Base-by-base conservation (phyloP, 2,888 invertebrate genomes). In the Troides helena region DNA sequence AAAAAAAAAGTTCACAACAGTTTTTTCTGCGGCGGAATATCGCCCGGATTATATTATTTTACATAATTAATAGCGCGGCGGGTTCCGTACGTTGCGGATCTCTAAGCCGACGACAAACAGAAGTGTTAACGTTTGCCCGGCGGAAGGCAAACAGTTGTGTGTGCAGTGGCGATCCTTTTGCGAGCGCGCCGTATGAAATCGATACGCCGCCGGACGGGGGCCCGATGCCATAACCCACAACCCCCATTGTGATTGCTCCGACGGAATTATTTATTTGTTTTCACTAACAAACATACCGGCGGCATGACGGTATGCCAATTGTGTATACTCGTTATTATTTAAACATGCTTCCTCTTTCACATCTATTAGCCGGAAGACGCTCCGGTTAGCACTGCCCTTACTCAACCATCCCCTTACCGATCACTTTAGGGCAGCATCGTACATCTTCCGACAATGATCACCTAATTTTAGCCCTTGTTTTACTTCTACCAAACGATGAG, bases 81-180 rank as follows among this genome's bases (percentile, higher is more conserved):
- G 46, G 43, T 57, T 46, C 43, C 53, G 58, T 36, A 10, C 36
- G 64, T 64, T 69, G 62, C 74, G 72, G 21, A 10, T 36, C 68
- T 66, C 65, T 72, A 74, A 74, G 76, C 74, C 67, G 70, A 66
- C 66, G 62, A 71, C 68, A 69, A 75, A 80, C 83, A 82, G 80
- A 82, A 85, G 86, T 85, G 84, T 83, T 78, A 80, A 82, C 81
- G 79, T 84, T 85, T 81, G 79, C 73, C 70, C 76, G 74, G 68
- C 68, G 72, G 65, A 73, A 72, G 72, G 76, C 80, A 82, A 79
- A 83, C 77, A 77, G 18, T 64, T 65, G 72, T 68, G 70, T 70
- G 63, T 67, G 46, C 70, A 39, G 39, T 63, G 43, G 63, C 21
- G 67, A 74, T 72, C 78, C 80, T 79, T 80, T 80, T 77, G 77